A percentile compares a stretch with the other conserved stretches of the same genome.
phyloP scores from a whole-genome alignment of 2,113 vertebrate species.

The Ciconia maguari region DNA sequence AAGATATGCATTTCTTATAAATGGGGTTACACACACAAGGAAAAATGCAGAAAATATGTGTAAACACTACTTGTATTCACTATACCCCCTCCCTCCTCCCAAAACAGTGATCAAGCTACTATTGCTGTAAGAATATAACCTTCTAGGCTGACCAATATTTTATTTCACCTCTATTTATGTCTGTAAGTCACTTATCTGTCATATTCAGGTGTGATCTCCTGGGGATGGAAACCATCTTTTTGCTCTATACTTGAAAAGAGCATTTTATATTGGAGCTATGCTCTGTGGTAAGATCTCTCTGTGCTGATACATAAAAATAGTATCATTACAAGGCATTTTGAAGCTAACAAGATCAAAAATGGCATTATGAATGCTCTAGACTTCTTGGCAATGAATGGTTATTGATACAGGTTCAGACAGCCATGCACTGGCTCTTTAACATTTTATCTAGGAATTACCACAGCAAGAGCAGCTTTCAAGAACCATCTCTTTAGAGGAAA shows the following conservation, averaged over 20 bases:
- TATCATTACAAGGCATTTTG: not conserved
- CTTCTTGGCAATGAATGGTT: not conserved
- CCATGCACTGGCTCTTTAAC: not conserved
- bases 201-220: not conserved
- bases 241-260: not conserved
- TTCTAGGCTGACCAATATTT: not conserved
- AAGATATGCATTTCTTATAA: not conserved
- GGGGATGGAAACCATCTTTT: not conserved
- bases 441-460: not conserved
- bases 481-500: not conserved
- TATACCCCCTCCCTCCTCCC: not conserved
- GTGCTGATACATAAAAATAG: not conserved
- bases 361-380: not conserved
- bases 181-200: not conserved
- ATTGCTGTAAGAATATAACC: not conserved
- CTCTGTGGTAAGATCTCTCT: not conserved
- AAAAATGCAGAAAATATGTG: not conserved
- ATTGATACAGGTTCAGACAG: not conserved
- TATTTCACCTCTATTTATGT: not conserved
- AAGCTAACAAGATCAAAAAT: conserved; percentile 3
- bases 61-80: not conserved
- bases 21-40: fast-evolving
- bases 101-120: not conserved
- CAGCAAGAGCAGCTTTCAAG: not conserved
- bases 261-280: not conserved